Base-by-base conservation (phyloP, 2,888 invertebrate species). In the Euzetes globulus region DNA sequence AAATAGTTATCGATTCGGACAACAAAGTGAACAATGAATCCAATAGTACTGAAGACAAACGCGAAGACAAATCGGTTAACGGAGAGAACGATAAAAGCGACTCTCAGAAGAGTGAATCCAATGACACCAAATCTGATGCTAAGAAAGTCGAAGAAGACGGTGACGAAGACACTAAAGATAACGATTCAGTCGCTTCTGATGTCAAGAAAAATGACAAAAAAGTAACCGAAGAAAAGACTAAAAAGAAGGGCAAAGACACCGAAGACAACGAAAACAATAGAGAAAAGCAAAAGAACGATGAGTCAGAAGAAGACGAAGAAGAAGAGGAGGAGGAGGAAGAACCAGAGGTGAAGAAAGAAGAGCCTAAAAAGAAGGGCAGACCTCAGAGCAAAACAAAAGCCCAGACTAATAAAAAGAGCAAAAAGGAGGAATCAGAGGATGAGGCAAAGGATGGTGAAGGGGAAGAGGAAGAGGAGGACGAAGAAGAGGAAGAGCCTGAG, bases 1-100 rank as follows among this genome's bases (percentile, higher is more conserved):
- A 80, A 77, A 80, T 83, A 5, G 75, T 77, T 65, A 52, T 79
- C 15, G 71, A 73, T 17, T 71, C 60, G 22, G 41, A 58, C 60
- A 50, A 71, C 17, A 76, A 71, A 17, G 50, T 29, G 22, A 15
- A n/a, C 9, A 74, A 68, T 29, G 74, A 74, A 2, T 50, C 70
- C 19, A 74, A 68, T 7, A 52, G 15, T 5, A 25, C 3, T 13
- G 71, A 70, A 41, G 45, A 70, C 4, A 45, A 5, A 29, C 29
- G 17, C 29, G 33, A 33, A 37, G 65, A 65, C 19, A 37, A 33
- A 19, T 6, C 65, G 2, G 37, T 65, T 11, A 65, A 65, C 37
- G 65, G 65, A 2, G 65, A 65, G 13, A 55, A 25, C 22, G 22
- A 4, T 25, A 52, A n/a, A 22, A 60, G 19, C 29, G 60, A 60